A percentile compares a stretch with the other conserved stretches of the same genome.
These are phyloP conservation scores for Onychomys leucogaster DNA, from an alignment of 2,797 vertebrate species.

Conservation along the genomic window DNA sequence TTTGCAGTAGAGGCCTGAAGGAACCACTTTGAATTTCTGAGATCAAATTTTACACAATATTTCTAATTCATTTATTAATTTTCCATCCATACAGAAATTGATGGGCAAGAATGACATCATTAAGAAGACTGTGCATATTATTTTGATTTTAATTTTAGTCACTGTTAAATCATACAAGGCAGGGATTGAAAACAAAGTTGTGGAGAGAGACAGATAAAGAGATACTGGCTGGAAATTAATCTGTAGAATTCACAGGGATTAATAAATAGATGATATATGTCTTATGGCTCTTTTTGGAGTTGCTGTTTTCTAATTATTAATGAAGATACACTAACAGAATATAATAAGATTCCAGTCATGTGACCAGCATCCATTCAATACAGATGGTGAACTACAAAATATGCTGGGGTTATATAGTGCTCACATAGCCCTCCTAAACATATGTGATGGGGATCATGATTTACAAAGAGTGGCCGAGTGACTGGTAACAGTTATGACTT, in stretches of 20 bases:
- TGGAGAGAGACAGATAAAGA: neutral
- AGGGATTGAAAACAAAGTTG: neutral
- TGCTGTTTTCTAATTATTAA: no score
- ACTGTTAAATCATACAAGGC: neutral
- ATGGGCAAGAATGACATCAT: neutral
- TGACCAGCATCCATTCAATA: neutral
- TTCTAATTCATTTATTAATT: slow-evolving; percentile 11
- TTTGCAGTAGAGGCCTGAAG: neutral
- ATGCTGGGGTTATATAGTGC: neutral
- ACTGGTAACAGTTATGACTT: neutral
- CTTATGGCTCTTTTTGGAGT: neutral
- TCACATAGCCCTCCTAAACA: neutral
- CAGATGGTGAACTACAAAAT: neutral
- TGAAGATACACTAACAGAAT: neutral
- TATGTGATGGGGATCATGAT: neutral
- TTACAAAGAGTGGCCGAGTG: neutral
- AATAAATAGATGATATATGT: neutral
- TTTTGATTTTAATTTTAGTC: slow-evolving; percentile 13
- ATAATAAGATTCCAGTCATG: neutral
- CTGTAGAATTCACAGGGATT: neutral
- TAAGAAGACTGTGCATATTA: neutral
- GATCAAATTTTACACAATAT: neutral
- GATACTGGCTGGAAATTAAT: neutral
- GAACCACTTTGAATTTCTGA: neutral
- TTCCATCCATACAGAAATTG: neutral